Percentiles rank a stretch among this genome's conserved stretches.
These are phyloP conservation scores for Ditula angustiorana DNA, from an alignment of 2,888 invertebrate genomes.

Conservation along the genomic window DNA sequence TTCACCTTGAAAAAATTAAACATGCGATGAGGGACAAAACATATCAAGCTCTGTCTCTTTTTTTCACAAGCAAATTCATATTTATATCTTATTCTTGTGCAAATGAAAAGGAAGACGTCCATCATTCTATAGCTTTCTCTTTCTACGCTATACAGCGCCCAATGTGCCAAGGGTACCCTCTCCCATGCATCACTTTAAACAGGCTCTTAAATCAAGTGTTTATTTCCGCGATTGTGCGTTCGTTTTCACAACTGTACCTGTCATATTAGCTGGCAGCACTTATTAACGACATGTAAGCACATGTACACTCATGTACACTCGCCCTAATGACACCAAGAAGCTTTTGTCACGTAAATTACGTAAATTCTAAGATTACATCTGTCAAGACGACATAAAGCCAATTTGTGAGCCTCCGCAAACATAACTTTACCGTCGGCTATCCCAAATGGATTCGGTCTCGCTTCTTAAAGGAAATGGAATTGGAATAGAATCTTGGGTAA, in stretches of 20 bases:
- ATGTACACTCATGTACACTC: conserved; percentile 51
- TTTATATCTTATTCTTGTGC: no score
- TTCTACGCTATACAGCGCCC: no score
- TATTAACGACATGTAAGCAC: conserved; percentile 39
- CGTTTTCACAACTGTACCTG: conserved; percentile 42
- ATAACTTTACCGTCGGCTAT: conserved; percentile 23
- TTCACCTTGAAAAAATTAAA: no score
- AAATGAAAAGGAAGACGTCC: no score
- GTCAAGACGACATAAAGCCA: conserved; percentile 64
- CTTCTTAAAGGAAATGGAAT: conserved; percentile 10
- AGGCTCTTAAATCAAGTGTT: conserved; percentile 41
- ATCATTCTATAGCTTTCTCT: no score
- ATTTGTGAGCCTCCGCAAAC: conserved; percentile 51
- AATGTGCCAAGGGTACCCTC: no score
- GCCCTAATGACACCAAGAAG: conserved; percentile 55
- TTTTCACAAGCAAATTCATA: no score
- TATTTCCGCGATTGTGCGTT: conserved; percentile 28
- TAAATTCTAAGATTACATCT: conserved; percentile 71
- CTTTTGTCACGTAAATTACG: conserved; percentile 68
- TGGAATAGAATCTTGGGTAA: not conserved
- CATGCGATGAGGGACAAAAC: no score
- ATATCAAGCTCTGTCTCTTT: no score
- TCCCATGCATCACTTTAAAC: not conserved
- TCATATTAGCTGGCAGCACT: conserved; percentile 19
- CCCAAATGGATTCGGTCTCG: not conserved